Conservation (phyloP, 2,888 invertebrate genomes). For the Spialia ferax region DNA sequence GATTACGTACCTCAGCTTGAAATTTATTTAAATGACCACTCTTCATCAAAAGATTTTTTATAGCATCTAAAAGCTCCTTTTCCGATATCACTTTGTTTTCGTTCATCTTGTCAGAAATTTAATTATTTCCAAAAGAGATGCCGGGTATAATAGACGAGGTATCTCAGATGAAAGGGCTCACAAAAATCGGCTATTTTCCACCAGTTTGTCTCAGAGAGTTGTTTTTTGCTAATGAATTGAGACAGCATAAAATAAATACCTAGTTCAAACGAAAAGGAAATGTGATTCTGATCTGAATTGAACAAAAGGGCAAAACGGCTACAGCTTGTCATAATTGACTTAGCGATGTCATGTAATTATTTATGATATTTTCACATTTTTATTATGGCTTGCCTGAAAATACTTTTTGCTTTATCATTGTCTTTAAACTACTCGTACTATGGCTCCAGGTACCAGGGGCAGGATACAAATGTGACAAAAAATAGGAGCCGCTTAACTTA, state of each 20-base stretch:
- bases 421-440: no score
- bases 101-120: constrained; percentile 58
- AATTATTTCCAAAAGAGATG: constrained; percentile 48
- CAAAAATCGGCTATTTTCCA: constrained; percentile 29
- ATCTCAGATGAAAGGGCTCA: constrained; percentile 26
- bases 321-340: background rate
- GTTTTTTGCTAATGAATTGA: constrained; percentile 24
- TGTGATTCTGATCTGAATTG: no score
- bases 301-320: background rate
- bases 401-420: no score
- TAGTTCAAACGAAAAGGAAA: constrained; percentile 10
- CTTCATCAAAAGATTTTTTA: constrained; percentile 72
- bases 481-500: no score
- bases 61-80: constrained; percentile 70
- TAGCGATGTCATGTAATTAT: constrained; percentile 7
- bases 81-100: constrained; percentile 68
- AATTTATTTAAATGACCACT: constrained; percentile 77
- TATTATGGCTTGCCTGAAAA: background rate
- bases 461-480: no score
- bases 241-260: no score
- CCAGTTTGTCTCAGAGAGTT: constrained; percentile 19
- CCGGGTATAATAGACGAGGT: constrained; percentile 41
- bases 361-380: no score
- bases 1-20: constrained; percentile 70
- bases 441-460: no score